Percentiles rank a stretch among this genome's conserved stretches.
These are phyloP conservation scores for Podargus strigoides DNA, from an alignment of 2,797 vertebrate genomes.

Conservation along the genomic window DNA sequence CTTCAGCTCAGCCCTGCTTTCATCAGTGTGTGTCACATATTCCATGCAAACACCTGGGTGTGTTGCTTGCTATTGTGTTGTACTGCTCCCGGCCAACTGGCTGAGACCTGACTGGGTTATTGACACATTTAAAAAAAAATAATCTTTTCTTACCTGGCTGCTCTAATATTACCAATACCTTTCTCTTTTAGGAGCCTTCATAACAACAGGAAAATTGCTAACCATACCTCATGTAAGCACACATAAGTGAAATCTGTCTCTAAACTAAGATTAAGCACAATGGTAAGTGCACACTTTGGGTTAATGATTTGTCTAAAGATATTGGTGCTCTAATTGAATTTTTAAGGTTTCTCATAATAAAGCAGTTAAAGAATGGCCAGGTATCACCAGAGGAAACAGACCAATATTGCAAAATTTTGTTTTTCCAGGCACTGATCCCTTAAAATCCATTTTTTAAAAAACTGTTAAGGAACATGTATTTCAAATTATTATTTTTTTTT, in stretches of 20 bases:
- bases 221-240: not conserved
- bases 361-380: not conserved
- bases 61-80: not conserved
- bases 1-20: not conserved
- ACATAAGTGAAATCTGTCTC: not conserved
- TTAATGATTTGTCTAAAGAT: not conserved
- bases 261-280: not conserved
- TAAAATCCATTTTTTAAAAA: not conserved
- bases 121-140: not conserved
- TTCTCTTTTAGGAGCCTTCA: not conserved
- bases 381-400: not conserved
- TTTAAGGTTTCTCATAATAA: not conserved
- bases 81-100: not conserved
- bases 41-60: not conserved
- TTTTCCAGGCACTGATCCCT: not conserved
- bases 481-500: not conserved
- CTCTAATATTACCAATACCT: not conserved
- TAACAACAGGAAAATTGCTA: not conserved
- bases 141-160: not conserved
- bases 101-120: not conserved
- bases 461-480: not conserved
- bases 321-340: not conserved
- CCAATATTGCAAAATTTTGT: not conserved
- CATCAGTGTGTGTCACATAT: not conserved
- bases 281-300: not conserved